Percentiles rank a stretch among this genome's conserved stretches.
phyloP scores from a whole-genome alignment of 2,113 vertebrate species.

The Mystacornis crossleyi region DNA sequence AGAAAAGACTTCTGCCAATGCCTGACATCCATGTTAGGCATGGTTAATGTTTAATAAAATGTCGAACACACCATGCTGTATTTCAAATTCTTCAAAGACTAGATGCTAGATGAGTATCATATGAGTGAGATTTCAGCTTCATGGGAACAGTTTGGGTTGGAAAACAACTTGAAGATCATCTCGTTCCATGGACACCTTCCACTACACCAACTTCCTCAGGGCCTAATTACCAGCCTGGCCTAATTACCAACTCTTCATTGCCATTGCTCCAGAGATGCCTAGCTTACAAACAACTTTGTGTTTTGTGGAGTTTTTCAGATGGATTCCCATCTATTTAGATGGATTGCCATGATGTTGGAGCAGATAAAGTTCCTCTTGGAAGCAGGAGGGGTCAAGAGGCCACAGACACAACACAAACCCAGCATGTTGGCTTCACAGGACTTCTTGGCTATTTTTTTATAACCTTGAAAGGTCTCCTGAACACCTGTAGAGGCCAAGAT shows the following conservation, averaged over 20 bases:
- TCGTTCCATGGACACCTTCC: background rate
- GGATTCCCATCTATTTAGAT: background rate
- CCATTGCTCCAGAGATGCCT: background rate
- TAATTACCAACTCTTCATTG: background rate
- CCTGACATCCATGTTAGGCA: background rate
- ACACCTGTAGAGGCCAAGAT: background rate
- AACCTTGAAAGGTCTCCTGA: background rate
- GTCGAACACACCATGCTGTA: background rate
- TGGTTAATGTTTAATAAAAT: background rate
- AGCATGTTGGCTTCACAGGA: background rate
- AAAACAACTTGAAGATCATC: background rate
- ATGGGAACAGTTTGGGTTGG: background rate
- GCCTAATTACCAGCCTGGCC: background rate
- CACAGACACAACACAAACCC: background rate
- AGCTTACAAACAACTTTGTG: background rate
- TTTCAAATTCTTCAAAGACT: background rate
- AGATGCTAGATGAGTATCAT: background rate
- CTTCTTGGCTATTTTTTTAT: background rate
- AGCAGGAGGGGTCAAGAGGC: background rate
- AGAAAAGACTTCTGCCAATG: background rate
- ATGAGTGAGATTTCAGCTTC: background rate
- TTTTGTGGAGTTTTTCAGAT: background rate
- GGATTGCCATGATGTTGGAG: background rate
- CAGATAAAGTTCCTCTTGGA: background rate
- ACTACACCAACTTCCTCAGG: background rate